Evolutionary conservation across 2,797 vertebrate species (phyloP).

Genomic region (Allobates femoralis): DNA sequence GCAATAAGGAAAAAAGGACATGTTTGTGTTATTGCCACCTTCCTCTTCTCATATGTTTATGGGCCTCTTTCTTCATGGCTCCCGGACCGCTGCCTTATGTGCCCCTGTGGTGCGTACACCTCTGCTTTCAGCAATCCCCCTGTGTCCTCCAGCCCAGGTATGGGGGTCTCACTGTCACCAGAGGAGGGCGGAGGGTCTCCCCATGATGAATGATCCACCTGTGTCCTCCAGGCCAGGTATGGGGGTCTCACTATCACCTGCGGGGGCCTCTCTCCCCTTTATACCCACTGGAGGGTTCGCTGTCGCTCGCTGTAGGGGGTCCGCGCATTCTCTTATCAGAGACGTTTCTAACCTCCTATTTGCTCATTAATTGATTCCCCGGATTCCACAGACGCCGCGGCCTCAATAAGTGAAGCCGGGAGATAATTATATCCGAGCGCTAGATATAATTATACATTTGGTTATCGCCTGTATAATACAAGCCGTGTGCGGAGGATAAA

Average conservation of each 20-base stretch:
- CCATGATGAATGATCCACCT: neutral
- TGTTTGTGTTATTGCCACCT: too few species aligned
- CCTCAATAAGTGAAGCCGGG: neutral
- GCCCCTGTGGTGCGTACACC: too few species aligned
- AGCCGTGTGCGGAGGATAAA: neutral
- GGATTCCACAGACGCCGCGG: constrained; percentile 1
- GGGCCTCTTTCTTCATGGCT: neutral
- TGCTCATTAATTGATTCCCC: constrained; percentile 31
- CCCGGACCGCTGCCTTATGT: neutral
- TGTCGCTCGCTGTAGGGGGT: neutral
- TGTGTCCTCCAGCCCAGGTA: neutral
- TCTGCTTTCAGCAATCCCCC: neutral
- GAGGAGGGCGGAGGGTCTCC: neutral
- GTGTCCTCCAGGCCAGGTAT: neutral
- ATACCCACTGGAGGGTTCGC: neutral
- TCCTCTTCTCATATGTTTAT: neutral
- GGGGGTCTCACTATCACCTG: neutral
- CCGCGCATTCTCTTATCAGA: neutral
- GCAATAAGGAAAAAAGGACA: too few species aligned
- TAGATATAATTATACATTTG: constrained; percentile 39
- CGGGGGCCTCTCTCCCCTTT: neutral
- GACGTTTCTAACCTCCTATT: constrained; percentile 29
- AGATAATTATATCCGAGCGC: constrained; percentile 52
- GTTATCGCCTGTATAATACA: constrained; percentile 2
- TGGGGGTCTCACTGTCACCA: neutral